Conservation (phyloP, 1,140 invertebrate species). For the Zaprionus nigranus region DNA sequence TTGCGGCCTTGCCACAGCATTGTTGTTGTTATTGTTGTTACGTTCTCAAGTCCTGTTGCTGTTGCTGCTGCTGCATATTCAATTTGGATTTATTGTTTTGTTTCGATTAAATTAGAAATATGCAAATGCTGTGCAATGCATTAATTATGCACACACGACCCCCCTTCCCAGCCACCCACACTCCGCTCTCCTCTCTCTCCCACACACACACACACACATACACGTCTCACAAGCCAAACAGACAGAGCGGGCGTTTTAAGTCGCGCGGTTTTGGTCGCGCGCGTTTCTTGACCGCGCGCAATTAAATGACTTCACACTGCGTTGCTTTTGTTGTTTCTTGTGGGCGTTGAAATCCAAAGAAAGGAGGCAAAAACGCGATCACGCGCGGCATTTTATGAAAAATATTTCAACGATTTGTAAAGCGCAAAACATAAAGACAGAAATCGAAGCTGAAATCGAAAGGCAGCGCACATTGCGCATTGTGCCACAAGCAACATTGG, state of each 20-base stretch:
- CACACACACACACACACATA: not conserved
- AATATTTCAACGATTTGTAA: constrained; percentile 79
- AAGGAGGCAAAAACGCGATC: constrained; percentile 15
- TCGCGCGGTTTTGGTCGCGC: not conserved
- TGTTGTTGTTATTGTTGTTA: constrained; percentile 36
- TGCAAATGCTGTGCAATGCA: constrained; percentile 73
- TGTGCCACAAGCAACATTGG: constrained; percentile 54
- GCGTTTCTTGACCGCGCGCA: constrained; percentile 46
- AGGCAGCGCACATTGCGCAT: constrained; percentile 63
- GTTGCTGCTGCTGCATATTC: constrained; percentile 39
- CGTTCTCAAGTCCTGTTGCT: constrained; percentile 19
- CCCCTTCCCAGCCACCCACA: not conserved
- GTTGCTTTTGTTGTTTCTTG: constrained; percentile 21
- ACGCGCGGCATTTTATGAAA: constrained; percentile 72
- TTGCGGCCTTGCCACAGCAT: constrained; percentile 33
- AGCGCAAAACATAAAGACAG: not conserved
- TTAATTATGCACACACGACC: constrained; percentile 69
- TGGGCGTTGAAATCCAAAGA: constrained; percentile 72
- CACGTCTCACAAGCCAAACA: not conserved
- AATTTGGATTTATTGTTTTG: constrained; percentile 61
- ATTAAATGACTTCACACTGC: constrained; percentile 79
- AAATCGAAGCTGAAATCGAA: constrained; percentile 57
- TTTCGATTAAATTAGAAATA: constrained; percentile 84
- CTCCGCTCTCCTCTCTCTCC: no score
- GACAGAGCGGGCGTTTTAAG: constrained; percentile 17